Conservation (phyloP, 2,113 vertebrate species). For the Chlamydotis undulata region DNA sequence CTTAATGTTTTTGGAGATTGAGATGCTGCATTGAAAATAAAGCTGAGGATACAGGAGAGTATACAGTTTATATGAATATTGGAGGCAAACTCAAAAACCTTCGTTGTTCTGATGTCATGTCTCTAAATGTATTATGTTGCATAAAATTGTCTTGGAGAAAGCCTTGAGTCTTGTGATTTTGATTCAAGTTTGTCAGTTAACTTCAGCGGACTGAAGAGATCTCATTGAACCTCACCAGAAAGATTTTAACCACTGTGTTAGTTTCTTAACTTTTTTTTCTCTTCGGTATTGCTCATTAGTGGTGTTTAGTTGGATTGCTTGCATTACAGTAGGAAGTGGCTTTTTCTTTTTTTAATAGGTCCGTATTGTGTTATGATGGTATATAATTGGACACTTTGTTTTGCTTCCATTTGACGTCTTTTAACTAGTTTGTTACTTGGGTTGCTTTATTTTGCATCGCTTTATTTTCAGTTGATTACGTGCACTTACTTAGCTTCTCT, state of each 20-base stretch:
- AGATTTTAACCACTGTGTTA: background rate
- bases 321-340: slow-evolving; percentile 13
- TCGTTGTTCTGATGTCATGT: background rate
- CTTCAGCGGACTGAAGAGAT: background rate
- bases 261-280: slow-evolving; percentile 7
- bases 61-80: background rate
- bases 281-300: background rate
- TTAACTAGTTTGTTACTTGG: slow-evolving; percentile 19
- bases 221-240: background rate
- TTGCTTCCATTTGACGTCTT: background rate
- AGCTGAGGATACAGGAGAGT: background rate
- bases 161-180: background rate
- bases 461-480: slow-evolving; percentile 19
- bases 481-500: background rate
- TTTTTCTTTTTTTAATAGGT: background rate
- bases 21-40: background rate
- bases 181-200: background rate
- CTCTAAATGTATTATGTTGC: background rate
- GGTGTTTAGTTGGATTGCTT: background rate
- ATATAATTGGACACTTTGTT: slow-evolving; percentile 17
- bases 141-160: background rate
- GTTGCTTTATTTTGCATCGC: background rate
- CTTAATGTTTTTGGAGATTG: background rate
- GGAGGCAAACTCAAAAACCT: background rate
- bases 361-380: slow-evolving; percentile 24